phyloP scores from a whole-genome alignment of 2,113 vertebrate species.

The Hippolais icterina region DNA sequence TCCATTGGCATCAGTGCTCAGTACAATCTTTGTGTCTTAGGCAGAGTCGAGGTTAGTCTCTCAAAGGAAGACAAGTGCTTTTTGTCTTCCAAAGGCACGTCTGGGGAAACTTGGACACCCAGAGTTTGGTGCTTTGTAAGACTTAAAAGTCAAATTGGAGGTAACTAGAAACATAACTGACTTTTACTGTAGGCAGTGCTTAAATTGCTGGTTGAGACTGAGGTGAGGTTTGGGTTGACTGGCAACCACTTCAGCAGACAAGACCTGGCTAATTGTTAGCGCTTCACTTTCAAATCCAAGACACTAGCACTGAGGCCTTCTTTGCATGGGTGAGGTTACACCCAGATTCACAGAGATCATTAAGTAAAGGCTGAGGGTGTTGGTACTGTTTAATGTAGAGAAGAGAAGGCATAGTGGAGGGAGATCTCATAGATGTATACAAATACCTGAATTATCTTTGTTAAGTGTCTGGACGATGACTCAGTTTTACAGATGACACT shows the following conservation, averaged over 20 bases:
- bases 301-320: neutral
- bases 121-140: neutral
- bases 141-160: neutral
- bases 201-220: neutral
- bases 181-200: neutral
- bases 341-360: neutral
- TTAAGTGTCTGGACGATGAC: neutral
- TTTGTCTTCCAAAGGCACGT: neutral
- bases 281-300: neutral
- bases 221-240: neutral
- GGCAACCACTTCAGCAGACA: neutral
- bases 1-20: neutral
- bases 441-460: neutral
- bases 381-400: neutral
- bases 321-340: neutral
- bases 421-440: fast-evolving
- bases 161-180: neutral
- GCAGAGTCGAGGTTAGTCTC: neutral
- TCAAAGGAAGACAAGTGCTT: neutral
- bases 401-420: neutral
- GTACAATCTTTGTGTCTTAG: neutral
- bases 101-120: neutral
- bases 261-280: neutral
- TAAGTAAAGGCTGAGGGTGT: neutral
- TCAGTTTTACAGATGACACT: neutral